A percentile compares a stretch with the other conserved stretches of the same genome.
Evolutionary conservation across 2,888 invertebrate species (phyloP).

Genomic region (Meandrusa payeni): DNA sequence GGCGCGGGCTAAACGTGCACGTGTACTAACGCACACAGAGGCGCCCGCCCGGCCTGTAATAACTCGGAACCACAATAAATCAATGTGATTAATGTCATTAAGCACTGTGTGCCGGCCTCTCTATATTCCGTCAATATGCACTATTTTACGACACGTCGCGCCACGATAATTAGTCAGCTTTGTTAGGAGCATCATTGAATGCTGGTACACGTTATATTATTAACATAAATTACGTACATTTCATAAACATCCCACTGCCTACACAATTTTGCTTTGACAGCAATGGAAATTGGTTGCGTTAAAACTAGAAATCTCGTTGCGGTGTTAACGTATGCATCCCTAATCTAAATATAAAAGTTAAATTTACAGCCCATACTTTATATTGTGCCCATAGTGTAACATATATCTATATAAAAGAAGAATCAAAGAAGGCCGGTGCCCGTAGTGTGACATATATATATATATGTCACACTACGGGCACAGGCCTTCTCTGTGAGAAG

Average conservation of each 20-base stretch:
- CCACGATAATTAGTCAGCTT: conserved; percentile 80
- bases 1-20: conserved; percentile 33
- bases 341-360: no score
- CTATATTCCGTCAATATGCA: conserved; percentile 82
- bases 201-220: conserved; percentile 45
- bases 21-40: conserved; percentile 56
- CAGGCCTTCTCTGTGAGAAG: no score
- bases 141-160: conserved; percentile 79
- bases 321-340: no score
- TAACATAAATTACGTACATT: conserved; percentile 40
- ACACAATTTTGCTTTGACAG: not conserved
- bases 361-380: no score
- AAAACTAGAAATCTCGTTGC: no score
- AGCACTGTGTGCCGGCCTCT: conserved; percentile 81
- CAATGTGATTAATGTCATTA: conserved; percentile 82
- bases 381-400: no score
- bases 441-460: no score
- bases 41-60: conserved; percentile 72
- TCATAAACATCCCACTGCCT: conserved; percentile 5
- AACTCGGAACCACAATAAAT: conserved; percentile 82
- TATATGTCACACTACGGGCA: no score
- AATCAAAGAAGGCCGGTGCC: no score
- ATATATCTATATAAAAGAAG: no score
- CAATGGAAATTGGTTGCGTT: no score
- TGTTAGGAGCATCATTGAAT: conserved; percentile 73